Evolutionary conservation across 2,113 vertebrate genomes (phyloP).

Genomic region (Anser brachyrhynchus): DNA sequence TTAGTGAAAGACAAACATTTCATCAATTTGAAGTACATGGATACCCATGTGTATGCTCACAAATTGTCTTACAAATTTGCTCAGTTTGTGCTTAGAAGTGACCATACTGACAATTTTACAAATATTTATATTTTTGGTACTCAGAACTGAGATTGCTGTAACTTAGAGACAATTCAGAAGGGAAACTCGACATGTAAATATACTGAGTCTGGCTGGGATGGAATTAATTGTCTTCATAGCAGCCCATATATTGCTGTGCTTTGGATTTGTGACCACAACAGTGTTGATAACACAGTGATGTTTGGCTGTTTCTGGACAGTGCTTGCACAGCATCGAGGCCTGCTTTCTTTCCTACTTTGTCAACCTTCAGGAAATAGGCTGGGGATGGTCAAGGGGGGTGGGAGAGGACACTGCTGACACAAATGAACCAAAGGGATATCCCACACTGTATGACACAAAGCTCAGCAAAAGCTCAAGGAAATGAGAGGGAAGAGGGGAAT

Average conservation of each 20-base stretch:
- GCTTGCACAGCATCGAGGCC: background rate
- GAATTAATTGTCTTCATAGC: background rate
- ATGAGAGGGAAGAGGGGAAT: background rate
- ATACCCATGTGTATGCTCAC: background rate
- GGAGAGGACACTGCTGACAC: fast-evolving
- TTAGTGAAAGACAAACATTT: background rate
- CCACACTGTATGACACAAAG: fast-evolving
- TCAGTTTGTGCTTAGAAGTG: background rate
- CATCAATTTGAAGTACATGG: background rate
- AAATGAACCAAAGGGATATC: background rate
- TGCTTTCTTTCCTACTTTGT: background rate
- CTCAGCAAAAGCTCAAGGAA: background rate
- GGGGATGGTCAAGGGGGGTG: background rate
- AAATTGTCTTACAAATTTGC: background rate
- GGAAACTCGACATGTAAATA: fast-evolving
- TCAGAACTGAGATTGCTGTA: background rate
- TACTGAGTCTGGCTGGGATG: background rate
- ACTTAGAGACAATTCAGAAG: background rate
- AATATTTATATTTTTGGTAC: background rate
- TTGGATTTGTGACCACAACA: background rate
- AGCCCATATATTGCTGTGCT: fast-evolving
- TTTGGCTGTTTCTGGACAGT: background rate
- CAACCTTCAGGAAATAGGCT: background rate
- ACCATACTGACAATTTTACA: background rate
- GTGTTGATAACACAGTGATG: no score